Conservation (phyloP, 2,888 invertebrate species). For the Chironomus riparius region DNA sequence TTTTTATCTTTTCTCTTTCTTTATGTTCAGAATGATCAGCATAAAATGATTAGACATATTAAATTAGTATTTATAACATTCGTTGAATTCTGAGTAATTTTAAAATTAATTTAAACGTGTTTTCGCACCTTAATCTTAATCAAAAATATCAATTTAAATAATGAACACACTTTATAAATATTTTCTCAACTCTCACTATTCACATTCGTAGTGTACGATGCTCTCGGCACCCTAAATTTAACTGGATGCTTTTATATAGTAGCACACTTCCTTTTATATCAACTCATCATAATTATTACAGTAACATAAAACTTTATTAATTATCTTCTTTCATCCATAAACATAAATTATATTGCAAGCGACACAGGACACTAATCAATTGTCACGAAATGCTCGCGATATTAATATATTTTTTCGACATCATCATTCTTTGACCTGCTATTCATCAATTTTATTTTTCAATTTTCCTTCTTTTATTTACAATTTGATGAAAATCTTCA, state of each 20-base stretch:
- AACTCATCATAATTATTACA: neutral
- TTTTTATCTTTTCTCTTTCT: too few species aligned
- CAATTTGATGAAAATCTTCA: too few species aligned
- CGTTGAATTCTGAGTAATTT: too few species aligned
- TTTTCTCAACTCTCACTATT: too few species aligned
- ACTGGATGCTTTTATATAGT: neutral
- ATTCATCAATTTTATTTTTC: neutral
- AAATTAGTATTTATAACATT: too few species aligned
- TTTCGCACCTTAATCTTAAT: too few species aligned
- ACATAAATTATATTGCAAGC: neutral
- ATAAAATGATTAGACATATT: too few species aligned
- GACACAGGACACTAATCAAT: neutral
- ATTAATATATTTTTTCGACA: neutral
- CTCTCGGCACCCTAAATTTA: neutral
- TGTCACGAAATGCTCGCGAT: conserved; percentile 13
- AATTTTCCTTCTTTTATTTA: neutral
- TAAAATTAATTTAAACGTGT: too few species aligned
- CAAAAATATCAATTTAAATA: too few species aligned
- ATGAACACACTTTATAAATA: too few species aligned
- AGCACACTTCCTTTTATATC: neutral
- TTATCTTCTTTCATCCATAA: neutral
- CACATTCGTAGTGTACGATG: neutral
- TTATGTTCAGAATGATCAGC: too few species aligned
- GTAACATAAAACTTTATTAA: neutral
- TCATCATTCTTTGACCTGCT: neutral